Evolutionary conservation across 2,888 invertebrate genomes (phyloP).

Genomic region (Dugesia japonica): DNA sequence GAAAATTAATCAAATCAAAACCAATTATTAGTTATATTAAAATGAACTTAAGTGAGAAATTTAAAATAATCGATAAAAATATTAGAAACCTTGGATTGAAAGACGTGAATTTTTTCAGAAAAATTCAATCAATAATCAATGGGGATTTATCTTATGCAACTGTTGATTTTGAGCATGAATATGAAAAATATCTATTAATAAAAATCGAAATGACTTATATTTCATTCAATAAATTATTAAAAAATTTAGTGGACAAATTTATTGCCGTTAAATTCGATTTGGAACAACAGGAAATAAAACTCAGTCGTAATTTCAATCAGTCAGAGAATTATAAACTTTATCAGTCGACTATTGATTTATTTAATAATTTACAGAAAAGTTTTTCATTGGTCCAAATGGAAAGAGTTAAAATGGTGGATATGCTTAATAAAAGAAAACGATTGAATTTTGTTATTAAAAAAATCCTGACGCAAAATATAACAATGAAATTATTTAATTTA

Average conservation of each 20-base stretch:
- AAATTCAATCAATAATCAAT: neutral
- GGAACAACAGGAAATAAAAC: neutral
- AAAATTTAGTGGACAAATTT: neutral
- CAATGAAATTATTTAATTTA: neutral
- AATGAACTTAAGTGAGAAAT: neutral
- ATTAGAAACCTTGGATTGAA: neutral
- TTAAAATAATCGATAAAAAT: neutral
- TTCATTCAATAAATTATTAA: neutral
- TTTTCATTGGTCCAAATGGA: neutral
- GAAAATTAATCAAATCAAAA: neutral
- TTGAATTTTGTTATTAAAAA: neutral
- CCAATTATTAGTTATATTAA: neutral
- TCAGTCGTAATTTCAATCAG: neutral
- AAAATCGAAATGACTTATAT: neutral
- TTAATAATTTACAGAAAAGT: neutral
- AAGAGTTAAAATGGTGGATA: neutral
- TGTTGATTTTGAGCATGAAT: neutral
- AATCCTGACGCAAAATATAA: neutral
- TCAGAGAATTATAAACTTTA: neutral
- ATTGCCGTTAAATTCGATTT: neutral
- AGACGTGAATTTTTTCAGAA: neutral
- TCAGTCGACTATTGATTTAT: neutral
- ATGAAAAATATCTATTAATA: neutral
- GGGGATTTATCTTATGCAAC: neutral
- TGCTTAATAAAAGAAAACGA: neutral